Conservation (phyloP, 1,140 invertebrate genomes). For the Brachionus angularis region DNA sequence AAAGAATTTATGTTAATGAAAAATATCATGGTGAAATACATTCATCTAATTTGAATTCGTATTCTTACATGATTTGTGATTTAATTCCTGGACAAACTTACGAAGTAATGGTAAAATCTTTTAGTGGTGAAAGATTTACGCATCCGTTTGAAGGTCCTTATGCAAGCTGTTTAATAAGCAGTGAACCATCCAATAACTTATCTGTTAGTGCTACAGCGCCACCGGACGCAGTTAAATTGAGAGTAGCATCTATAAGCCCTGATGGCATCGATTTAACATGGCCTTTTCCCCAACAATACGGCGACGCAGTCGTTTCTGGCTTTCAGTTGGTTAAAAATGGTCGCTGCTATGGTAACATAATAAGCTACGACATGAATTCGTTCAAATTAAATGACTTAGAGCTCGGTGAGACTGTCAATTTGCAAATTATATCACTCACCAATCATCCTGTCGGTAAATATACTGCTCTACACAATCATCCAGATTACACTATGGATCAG, state of each 20-base stretch:
- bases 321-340: conserved; percentile 58
- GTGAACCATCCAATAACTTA: conserved; percentile 53
- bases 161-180: conserved; percentile 52
- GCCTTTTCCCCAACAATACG: conserved; percentile 55
- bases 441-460: conserved; percentile 54
- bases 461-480: conserved; percentile 32
- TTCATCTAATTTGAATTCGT: conserved; percentile 50
- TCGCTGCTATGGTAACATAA: conserved; percentile 54
- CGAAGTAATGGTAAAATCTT: conserved; percentile 51
- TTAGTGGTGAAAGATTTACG: conserved; percentile 46
- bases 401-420: conserved; percentile 54
- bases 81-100: conserved; percentile 53
- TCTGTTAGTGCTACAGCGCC: conserved; percentile 53
- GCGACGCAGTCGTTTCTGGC: conserved; percentile 55
- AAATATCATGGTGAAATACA: conserved; percentile 54
- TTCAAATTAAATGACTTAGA: conserved; percentile 52
- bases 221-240: conserved; percentile 53
- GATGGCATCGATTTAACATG: conserved; percentile 56
- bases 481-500: conserved; percentile 31
- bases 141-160: conserved; percentile 45
- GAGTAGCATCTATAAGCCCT: conserved; percentile 53
- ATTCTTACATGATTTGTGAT: conserved; percentile 53
- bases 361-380: conserved; percentile 53
- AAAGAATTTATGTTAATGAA: conserved; percentile 55
- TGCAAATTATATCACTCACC: conserved; percentile 56